phyloP scores from a whole-genome alignment of 2,113 vertebrate species.

The Carlito syrichta region DNA sequence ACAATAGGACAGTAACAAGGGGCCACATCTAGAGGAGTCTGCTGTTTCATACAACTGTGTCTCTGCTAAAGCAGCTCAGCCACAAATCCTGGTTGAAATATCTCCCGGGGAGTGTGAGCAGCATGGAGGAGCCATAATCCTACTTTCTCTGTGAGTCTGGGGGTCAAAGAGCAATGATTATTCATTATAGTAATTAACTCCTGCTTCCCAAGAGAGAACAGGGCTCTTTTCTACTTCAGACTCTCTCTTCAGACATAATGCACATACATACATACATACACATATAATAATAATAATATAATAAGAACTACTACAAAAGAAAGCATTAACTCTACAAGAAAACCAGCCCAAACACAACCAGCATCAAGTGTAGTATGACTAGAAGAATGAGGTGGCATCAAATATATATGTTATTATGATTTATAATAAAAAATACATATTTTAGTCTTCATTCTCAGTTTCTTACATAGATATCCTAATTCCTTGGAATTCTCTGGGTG shows the following conservation, averaged over 20 bases:
- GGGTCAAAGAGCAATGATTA: neutral
- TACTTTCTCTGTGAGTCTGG: neutral
- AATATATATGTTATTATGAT: neutral
- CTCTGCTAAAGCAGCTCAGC: neutral
- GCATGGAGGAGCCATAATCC: neutral
- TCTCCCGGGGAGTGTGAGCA: neutral
- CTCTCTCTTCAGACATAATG: neutral
- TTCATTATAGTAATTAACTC: conserved; percentile 34
- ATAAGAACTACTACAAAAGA: neutral
- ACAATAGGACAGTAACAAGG: neutral
- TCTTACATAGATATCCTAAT: neutral
- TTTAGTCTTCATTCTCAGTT: neutral
- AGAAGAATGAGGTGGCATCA: neutral
- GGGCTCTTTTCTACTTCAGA: neutral
- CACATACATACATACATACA: neutral
- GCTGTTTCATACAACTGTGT: neutral
- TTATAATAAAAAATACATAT: neutral
- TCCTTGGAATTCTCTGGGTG: neutral
- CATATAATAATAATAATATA: neutral
- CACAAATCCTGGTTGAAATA: neutral
- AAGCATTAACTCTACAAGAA: neutral
- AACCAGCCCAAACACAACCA: neutral
- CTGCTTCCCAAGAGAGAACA: neutral
- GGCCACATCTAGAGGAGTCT: neutral
- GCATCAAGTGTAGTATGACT: rapidly evolving